A percentile compares a stretch with the other conserved stretches of the same genome.
phyloP scores from a whole-genome alignment of 2,888 invertebrate genomes.

The Lumbricus terrestris region DNA sequence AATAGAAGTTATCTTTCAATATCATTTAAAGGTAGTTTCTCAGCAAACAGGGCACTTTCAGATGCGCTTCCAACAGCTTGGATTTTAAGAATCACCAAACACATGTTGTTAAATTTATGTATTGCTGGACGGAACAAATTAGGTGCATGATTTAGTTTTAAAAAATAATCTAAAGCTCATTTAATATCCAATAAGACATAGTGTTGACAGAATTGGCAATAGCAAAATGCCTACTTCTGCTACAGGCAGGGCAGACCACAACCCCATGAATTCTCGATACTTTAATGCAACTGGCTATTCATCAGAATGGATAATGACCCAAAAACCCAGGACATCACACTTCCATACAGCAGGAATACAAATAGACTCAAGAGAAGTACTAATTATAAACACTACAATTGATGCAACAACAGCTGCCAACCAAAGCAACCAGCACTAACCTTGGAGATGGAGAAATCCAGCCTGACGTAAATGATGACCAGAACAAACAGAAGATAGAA shows the following conservation, averaged over 20 bases:
- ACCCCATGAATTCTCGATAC: neutral
- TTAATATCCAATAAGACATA: no score
- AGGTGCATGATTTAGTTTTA: neutral
- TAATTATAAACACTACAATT: neutral
- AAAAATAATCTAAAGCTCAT: neutral
- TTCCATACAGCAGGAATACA: neutral
- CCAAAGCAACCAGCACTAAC: slow-evolving; percentile 41
- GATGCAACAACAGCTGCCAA: neutral
- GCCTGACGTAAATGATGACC: slow-evolving; percentile 88
- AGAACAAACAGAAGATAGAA: slow-evolving; percentile 84
- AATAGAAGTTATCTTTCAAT: no score
- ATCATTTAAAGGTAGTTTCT: no score
- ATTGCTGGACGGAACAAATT: neutral
- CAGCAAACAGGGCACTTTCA: no score
- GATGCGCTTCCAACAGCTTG: no score
- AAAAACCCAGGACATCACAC: neutral
- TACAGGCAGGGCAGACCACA: neutral
- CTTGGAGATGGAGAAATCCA: slow-evolving; percentile 86
- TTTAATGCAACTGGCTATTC: neutral
- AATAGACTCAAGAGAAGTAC: neutral
- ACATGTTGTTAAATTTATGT: neutral
- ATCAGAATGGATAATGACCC: neutral
- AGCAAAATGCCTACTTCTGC: neutral
- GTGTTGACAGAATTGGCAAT: neutral
- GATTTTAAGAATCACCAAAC: neutral